These are phyloP conservation scores for Laothoe populi DNA, from an alignment of 2,888 invertebrate species.

Conservation along the genomic window DNA sequence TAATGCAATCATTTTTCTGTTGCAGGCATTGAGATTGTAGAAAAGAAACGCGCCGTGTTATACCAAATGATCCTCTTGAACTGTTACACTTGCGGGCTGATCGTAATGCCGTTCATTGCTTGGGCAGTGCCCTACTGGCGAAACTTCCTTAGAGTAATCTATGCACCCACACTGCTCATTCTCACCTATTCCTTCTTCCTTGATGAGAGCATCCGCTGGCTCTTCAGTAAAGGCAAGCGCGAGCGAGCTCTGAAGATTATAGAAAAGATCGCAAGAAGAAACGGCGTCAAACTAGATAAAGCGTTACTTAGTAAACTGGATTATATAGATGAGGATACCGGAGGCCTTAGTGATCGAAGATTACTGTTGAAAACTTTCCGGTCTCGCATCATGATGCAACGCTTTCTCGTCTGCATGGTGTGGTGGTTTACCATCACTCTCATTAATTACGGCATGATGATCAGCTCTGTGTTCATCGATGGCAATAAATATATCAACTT, in stretches of 20 bases:
- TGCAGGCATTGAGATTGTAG: slow-evolving; percentile 76
- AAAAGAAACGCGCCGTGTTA: slow-evolving; percentile 69
- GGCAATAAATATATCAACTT: slow-evolving; percentile 79
- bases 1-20: neutral
- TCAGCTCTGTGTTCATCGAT: slow-evolving; percentile 74
- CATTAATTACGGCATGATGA: slow-evolving; percentile 82
- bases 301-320: slow-evolving; percentile 59
- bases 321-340: slow-evolving; percentile 59
- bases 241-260: slow-evolving; percentile 63
- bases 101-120: slow-evolving; percentile 73
- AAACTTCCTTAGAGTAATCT: slow-evolving; percentile 70
- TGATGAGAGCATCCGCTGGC: slow-evolving; percentile 78
- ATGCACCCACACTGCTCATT: slow-evolving; percentile 72
- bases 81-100: slow-evolving; percentile 72
- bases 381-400: slow-evolving; percentile 72
- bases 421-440: slow-evolving; percentile 80
- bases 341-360: slow-evolving; percentile 57
- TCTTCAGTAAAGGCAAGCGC: slow-evolving; percentile 73
- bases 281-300: slow-evolving; percentile 61
- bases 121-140: slow-evolving; percentile 78
- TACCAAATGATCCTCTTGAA: slow-evolving; percentile 77
- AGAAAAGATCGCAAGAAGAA: slow-evolving; percentile 69
- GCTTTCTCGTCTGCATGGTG: slow-evolving; percentile 73
- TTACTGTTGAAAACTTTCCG: slow-evolving; percentile 70
- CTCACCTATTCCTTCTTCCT: slow-evolving; percentile 70